phyloP scores from a whole-genome alignment of 2,888 invertebrate genomes.

The Mesorhabditis belari region DNA sequence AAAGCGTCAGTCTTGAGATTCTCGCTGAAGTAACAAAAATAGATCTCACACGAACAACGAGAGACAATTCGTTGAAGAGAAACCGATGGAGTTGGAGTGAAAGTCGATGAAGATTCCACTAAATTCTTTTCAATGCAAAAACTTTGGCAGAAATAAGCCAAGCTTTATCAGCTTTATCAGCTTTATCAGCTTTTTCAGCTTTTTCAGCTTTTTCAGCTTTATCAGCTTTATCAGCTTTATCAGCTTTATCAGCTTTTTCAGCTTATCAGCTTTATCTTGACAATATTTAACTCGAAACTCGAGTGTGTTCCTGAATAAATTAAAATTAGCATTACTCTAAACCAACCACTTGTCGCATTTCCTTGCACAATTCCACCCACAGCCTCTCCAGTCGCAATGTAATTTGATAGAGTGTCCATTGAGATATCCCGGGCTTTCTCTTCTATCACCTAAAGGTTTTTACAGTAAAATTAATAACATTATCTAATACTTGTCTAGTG shows the following conservation, averaged over 20 bases:
- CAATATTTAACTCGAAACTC: not conserved
- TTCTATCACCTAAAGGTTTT: too few relatives aligned
- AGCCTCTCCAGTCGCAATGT: slow-evolving; percentile 78
- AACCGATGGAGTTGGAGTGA: not conserved
- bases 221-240: too few relatives aligned
- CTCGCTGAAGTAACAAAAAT: slow-evolving; percentile 67
- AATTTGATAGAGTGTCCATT: slow-evolving; percentile 59
- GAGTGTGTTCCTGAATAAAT: not conserved
- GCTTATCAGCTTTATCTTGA: not conserved
- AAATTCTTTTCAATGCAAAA: too few relatives aligned
- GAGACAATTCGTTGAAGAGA: slow-evolving; percentile 93
- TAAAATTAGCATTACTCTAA: not conserved
- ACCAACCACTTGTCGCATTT: slow-evolving; percentile 62
- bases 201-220: too few relatives aligned
- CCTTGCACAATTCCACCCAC: slow-evolving; percentile 94
- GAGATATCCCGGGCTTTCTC: slow-evolving; percentile 53
- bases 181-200: too few relatives aligned
- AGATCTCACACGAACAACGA: slow-evolving; percentile 93
- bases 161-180: too few relatives aligned
- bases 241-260: too few relatives aligned
- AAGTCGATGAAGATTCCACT: slow-evolving; percentile 4
- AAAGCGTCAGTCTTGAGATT: slow-evolving; percentile 60
- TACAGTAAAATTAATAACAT: too few relatives aligned
- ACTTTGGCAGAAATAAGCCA: too few relatives aligned
- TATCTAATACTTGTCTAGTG: too few relatives aligned